These are phyloP conservation scores for Congeria kusceri DNA, from an alignment of 2,888 invertebrate genomes.

Conservation along the genomic window DNA sequence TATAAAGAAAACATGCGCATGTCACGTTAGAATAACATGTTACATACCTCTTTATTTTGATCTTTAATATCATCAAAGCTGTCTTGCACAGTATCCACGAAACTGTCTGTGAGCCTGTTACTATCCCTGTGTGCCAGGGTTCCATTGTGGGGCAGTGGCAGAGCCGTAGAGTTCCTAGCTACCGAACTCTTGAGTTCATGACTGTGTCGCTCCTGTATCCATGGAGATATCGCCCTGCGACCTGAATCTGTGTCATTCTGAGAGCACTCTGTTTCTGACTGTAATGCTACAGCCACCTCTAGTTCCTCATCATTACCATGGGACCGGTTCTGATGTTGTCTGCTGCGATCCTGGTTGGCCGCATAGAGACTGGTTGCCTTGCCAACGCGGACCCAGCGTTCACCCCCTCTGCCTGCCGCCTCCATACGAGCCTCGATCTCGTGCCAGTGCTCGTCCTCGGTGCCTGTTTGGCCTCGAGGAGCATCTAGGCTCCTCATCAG, in stretches of 20 bases:
- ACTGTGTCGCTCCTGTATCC: constrained; percentile 47
- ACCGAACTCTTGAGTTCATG: constrained; percentile 17
- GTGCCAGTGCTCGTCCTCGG: constrained; percentile 77
- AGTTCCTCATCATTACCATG: constrained; percentile 72
- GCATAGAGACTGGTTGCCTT: constrained; percentile 72
- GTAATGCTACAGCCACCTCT: constrained; percentile 74
- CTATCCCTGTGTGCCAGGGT: constrained; percentile 42
- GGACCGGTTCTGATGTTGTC: constrained; percentile 50
- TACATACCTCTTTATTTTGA: constrained; percentile 62
- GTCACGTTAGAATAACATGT: no score
- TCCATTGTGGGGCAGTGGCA: constrained; percentile 58
- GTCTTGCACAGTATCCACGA: constrained; percentile 56
- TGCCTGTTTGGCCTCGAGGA: constrained; percentile 41
- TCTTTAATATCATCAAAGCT: constrained; percentile 46
- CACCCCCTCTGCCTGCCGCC: constrained; percentile 59
- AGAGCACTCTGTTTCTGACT: constrained; percentile 78
- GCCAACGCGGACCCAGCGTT: constrained; percentile 73
- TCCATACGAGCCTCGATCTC: constrained; percentile 74
- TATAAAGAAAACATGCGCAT: no score
- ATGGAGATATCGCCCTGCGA: constrained; percentile 45
- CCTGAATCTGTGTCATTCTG: constrained; percentile 82
- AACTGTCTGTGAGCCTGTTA: constrained; percentile 44
- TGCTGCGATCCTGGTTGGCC: constrained; percentile 30
- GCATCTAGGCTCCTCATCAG: constrained; percentile 65
- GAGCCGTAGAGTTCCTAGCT: constrained; percentile 42